Base-by-base conservation (phyloP, 2,113 vertebrate species). In the Chloroceryle aenea region DNA sequence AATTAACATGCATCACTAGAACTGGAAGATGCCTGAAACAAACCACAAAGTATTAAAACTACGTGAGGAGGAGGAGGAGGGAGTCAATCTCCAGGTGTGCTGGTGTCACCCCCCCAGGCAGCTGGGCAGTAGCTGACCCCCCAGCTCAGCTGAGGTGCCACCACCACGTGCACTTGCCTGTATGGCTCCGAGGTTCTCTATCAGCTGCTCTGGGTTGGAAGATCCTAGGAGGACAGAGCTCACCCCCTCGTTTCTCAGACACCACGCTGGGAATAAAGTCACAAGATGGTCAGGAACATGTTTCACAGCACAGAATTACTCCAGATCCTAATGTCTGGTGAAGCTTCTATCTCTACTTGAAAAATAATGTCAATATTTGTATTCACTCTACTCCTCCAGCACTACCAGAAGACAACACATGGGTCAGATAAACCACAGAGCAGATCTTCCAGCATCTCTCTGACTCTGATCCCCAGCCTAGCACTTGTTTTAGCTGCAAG, bases 101-200 rank as follows among this genome's bases (percentile, higher is more conserved):
- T 14, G 50, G 8, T n/a, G 59, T 36, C 19, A 15, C 29, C 12
- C 18, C 6, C 14, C 14, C 12, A 6, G 42, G 55, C 34, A 27
- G 32, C 27, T 36, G 50, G 53, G 19, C 48, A 50, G 71, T 6
- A 21, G 76, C 58, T 22, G 9, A 7, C 10, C 16, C 38, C 19
- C 29, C 45, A 14, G 23, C 13, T 9, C 14, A 5, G 3, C 0
- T 16, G 53, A 27, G 52, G 4, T 63, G 45, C 26, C 45, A 16
- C 43, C 72, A 40, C 30, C 25, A 21, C 16, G 21, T 64, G 45
- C 82, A 88, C 98, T 98, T 93, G 98, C 99, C 99, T 99, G 99
- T 92, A 99, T 99, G 98, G 99, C 99, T 84, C 99, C 99, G 0
- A 99, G 99, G 98, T 99, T 99, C 97, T 99, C 99, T 4, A 99